Evolutionary conservation across 1,140 invertebrate species (phyloP), one percentile per base, ranked within the genome.

Genomic region (Protaetia brevitarsis): DNA sequence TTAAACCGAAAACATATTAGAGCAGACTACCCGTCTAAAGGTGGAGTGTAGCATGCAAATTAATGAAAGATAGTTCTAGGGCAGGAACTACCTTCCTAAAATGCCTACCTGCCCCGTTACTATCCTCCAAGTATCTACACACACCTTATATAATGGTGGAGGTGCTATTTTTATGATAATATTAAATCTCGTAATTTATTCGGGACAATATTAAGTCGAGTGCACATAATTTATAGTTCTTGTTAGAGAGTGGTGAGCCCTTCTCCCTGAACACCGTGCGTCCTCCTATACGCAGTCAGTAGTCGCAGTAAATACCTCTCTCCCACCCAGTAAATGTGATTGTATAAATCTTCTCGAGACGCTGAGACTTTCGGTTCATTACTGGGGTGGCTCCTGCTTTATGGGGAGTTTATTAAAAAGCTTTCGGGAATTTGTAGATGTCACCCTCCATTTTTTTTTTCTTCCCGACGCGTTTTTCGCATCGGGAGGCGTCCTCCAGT

Each of bases 261-360:
- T n/a, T n/a, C n/a, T 4, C n/a, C n/a, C n/a, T n/a, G n/a, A 13
- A 21, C 23, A 5, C 11, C 10, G 36, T 37, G 16, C 3, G n/a
- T 6, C 37, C 37, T 19, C 41, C 1, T 23, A 51, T 41, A 19
- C 19, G 41, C 41, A 16, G 8, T 51, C 3, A 21, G 13, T 13
- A 51, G 6, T n/a, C n/a, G n/a, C n/a, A n/a, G 41, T 19, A 51
- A 51, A 51, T 51, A 51, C 41, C 41, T 51, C 21, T 19, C 11
- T 23, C n/a, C n/a, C n/a, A n/a, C n/a, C n/a, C n/a, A n/a, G 41
- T 51, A 51, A 45, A 51, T 51, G 41, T 51, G 41, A 51, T 51
- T 51, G 41, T 23, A 51, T 51, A 51, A 51, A 51, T 51, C 41
- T 51, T 8, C 41, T 51, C 26, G 26, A 51, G 41, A 51, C 26